These are phyloP conservation scores for Lemur catta DNA, from an alignment of 2,797 vertebrate species.

Conservation along the genomic window DNA sequence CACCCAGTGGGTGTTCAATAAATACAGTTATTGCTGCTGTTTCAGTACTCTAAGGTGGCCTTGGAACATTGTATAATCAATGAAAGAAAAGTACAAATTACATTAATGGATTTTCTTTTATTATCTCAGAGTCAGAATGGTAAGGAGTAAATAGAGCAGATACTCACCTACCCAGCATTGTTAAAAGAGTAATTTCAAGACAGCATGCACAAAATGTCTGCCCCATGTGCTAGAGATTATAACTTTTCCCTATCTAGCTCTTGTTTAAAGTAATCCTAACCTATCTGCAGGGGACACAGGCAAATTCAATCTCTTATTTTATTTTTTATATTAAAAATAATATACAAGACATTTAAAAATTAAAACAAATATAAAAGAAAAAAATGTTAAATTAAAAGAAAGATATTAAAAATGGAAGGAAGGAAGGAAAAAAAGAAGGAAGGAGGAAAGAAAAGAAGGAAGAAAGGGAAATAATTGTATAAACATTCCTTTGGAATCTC, in stretches of 20 bases:
- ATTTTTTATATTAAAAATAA: not conserved
- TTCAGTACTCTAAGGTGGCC: not conserved
- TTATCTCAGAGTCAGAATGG: conserved; percentile 10
- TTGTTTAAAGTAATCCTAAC: not conserved
- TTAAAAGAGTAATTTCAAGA: not conserved
- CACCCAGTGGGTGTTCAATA: conserved; percentile 36
- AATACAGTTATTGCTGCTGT: conserved; percentile 53
- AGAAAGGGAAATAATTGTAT: not conserved
- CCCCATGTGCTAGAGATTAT: too few relatives aligned
- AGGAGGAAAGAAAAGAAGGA: not conserved
- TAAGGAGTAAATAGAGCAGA: not conserved
- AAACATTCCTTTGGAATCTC: not conserved
- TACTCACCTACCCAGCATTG: not conserved
- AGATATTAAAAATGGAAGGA: not conserved
- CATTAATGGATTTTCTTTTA: conserved; percentile 23
- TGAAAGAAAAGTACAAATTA: conserved; percentile 59
- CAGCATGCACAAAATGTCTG: not conserved
- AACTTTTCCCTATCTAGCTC: not conserved
- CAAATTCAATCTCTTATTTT: not conserved
- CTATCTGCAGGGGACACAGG: not conserved
- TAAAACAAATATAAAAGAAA: not conserved
- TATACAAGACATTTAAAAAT: not conserved
- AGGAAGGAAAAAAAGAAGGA: not conserved
- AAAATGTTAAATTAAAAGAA: not conserved
- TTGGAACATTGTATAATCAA: conserved; percentile 62